Conservation (phyloP, 2,113 vertebrate genomes). For the Noturus placidus region DNA sequence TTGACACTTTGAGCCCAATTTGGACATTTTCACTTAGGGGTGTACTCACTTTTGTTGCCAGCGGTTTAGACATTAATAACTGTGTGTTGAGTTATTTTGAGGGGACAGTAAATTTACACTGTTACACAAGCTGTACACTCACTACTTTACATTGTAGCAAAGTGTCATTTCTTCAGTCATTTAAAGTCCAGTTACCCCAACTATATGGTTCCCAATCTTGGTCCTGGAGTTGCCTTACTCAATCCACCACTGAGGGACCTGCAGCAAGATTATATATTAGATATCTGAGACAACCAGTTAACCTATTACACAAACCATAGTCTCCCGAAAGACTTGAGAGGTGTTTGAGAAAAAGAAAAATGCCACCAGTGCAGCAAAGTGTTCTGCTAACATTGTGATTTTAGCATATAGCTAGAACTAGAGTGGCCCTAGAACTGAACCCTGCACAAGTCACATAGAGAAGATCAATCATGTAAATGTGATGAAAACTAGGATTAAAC, state of each 20-base stretch:
- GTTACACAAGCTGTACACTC: too few relatives aligned
- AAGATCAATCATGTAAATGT: neutral
- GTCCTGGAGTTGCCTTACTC: neutral
- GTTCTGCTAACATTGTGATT: neutral
- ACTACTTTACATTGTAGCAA: too few relatives aligned
- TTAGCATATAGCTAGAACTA: neutral
- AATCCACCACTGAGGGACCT: neutral
- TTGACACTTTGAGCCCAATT: too few relatives aligned
- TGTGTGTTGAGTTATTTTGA: too few relatives aligned
- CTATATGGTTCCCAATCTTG: neutral
- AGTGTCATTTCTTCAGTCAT: too few relatives aligned
- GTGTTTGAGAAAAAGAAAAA: neutral
- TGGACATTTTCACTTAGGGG: too few relatives aligned
- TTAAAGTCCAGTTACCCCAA: neutral
- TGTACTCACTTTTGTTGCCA: too few relatives aligned
- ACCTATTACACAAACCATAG: too few relatives aligned
- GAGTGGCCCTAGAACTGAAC: neutral
- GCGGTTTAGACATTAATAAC: too few relatives aligned
- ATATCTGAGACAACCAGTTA: neutral
- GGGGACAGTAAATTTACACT: too few relatives aligned
- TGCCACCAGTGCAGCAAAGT: neutral
- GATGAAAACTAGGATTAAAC: conserved; percentile 8
- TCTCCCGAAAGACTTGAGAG: neutral
- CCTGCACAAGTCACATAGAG: neutral
- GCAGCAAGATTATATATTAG: neutral